Evolutionary conservation across 1,140 invertebrate genomes (phyloP).

Genomic region (Pissodes strobi): DNA sequence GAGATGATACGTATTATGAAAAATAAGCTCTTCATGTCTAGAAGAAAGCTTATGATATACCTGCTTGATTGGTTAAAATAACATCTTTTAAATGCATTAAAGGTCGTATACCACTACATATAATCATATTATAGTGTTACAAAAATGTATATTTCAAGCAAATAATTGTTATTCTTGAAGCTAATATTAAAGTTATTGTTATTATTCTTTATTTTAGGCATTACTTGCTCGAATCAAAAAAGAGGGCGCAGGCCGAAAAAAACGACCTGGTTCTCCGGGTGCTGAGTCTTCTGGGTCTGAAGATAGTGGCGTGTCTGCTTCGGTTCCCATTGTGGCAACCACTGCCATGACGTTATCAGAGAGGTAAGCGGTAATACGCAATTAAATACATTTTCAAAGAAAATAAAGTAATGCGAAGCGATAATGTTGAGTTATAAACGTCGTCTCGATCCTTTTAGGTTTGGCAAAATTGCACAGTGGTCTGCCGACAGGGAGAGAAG

Average conservation of each 20-base stretch:
- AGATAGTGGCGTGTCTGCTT: conserved; percentile 51
- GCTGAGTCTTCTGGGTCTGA: conserved; percentile 57
- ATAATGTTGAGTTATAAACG: not conserved
- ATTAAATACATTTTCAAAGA: not conserved
- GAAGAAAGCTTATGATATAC: too few relatives aligned
- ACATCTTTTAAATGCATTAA: too few relatives aligned
- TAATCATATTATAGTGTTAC: too few relatives aligned
- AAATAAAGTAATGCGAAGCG: not conserved
- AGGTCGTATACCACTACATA: too few relatives aligned
- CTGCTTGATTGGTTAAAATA: too few relatives aligned
- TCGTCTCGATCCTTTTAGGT: too few relatives aligned
- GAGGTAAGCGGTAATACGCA: conserved; percentile 51
- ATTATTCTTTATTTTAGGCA: conserved; percentile 42
- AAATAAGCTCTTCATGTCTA: too few relatives aligned
- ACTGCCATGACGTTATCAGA: conserved; percentile 73
- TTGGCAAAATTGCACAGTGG: conserved; percentile 90
- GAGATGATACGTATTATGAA: too few relatives aligned
- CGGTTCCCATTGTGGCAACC: conserved; percentile 53
- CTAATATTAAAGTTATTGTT: too few relatives aligned
- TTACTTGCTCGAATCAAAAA: conserved; percentile 52
- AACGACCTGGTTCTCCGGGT: conserved; percentile 45
- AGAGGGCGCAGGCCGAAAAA: conserved; percentile 45
- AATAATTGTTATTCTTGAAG: too few relatives aligned
- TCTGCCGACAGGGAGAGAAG: conserved; percentile 73
- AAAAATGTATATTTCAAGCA: too few relatives aligned